phyloP scores from a whole-genome alignment of 2,888 invertebrate species.

The Herminia tarsipennalis region DNA sequence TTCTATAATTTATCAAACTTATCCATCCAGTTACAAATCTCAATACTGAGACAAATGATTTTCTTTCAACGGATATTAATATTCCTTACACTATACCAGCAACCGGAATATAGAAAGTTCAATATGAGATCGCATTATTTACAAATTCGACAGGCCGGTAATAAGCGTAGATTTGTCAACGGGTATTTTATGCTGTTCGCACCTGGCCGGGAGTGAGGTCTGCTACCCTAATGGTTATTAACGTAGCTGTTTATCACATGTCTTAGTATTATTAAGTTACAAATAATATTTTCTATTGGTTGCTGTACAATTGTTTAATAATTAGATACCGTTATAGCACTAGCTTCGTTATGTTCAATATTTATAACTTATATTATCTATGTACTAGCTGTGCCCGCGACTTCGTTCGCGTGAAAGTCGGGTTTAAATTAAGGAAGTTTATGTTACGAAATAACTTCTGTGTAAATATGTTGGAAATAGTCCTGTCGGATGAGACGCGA shows the following conservation, averaged over 20 bases:
- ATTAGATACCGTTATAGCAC: not conserved
- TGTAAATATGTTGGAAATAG: too few species aligned
- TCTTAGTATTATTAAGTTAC: conserved; percentile 1
- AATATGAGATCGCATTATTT: conserved; percentile 29
- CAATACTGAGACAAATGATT: not conserved
- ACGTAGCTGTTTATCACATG: not conserved
- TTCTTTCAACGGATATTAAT: not conserved
- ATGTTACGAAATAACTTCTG: too few species aligned
- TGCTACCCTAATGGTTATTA: conserved; percentile 7
- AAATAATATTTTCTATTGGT: not conserved
- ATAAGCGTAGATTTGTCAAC: conserved; percentile 34
- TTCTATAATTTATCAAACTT: too few species aligned
- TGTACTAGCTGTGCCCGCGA: too few species aligned
- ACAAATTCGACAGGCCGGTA: conserved; percentile 27
- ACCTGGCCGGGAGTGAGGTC: conserved; percentile 24
- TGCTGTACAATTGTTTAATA: not conserved
- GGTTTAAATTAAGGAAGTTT: too few species aligned
- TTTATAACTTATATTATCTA: too few species aligned
- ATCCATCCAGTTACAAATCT: not conserved
- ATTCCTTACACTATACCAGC: not conserved
- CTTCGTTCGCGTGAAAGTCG: too few species aligned
- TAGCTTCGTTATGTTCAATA: not conserved
- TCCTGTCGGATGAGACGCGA: too few species aligned
- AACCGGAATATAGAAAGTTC: conserved; percentile 2
- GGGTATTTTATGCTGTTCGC: conserved; percentile 16